Percentiles rank a stretch among this genome's conserved stretches.
Conservation (phyloP, 2,888 invertebrate species). For the Argyra leucocephala region DNA sequence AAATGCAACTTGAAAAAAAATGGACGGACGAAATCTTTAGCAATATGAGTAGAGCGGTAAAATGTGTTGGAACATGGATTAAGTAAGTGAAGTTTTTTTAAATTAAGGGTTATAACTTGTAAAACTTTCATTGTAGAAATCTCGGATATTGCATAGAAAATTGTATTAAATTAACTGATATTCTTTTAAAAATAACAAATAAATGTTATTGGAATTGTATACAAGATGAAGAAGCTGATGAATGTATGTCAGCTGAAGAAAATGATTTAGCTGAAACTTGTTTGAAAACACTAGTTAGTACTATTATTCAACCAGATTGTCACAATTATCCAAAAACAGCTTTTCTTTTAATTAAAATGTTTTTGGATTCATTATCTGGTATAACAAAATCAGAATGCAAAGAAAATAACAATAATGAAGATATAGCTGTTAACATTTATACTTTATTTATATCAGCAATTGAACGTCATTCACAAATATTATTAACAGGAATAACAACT, state of each 20-base stretch:
- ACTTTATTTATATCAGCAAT: constrained; percentile 60
- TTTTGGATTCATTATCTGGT: constrained; percentile 49
- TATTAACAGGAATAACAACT: constrained; percentile 40
- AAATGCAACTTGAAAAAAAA: constrained; percentile 33
- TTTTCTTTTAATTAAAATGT: constrained; percentile 50
- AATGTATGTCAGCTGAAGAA: constrained; percentile 48
- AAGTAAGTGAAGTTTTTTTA: constrained; percentile 45
- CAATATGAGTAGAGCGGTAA: constrained; percentile 48
- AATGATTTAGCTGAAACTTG: constrained; percentile 52
- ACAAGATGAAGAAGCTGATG: constrained; percentile 44
- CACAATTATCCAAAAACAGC: constrained; percentile 51
- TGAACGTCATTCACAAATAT: constrained; percentile 56
- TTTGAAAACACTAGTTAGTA: constrained; percentile 51
- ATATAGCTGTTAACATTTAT: constrained; percentile 58
- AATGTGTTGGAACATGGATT: constrained; percentile 55
- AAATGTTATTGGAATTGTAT: constrained; percentile 44
- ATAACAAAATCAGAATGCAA: constrained; percentile 48
- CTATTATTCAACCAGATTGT: constrained; percentile 51
- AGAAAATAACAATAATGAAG: constrained; percentile 46
- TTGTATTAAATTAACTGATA: constrained; percentile 37
- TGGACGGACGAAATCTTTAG: constrained; percentile 44
- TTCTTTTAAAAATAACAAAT: constrained; percentile 41
- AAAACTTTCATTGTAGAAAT: constrained; percentile 26
- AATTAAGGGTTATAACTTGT: neutral
- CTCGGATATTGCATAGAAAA: constrained; percentile 40